phyloP scores from a whole-genome alignment of 2,113 vertebrate species.

The Equus przewalskii region DNA sequence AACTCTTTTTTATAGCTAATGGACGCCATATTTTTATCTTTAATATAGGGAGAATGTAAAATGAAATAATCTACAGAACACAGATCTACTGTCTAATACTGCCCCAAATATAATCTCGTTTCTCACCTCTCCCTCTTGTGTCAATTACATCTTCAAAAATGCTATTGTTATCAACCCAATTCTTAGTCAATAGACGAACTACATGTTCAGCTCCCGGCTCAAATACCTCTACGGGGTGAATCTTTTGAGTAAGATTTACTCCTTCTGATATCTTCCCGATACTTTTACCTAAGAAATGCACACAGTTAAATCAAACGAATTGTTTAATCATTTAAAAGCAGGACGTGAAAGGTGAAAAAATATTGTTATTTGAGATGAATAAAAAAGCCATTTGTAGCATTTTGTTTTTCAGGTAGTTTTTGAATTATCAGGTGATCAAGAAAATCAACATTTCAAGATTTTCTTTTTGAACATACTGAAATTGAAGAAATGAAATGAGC shows the following conservation, averaged over 20 bases:
- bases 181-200: slow-evolving; percentile 94
- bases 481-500: slow-evolving; percentile 27
- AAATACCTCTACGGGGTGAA: slow-evolving; percentile 92
- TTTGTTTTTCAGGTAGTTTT: background rate
- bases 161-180: slow-evolving; percentile 94
- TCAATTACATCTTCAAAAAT: slow-evolving; percentile 97
- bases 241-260: slow-evolving; percentile 92
- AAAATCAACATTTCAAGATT: background rate
- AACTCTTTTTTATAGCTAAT: background rate
- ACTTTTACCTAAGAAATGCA: slow-evolving; percentile 92
- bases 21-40: background rate
- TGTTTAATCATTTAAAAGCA: slow-evolving; percentile 40
- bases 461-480: background rate
- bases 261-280: slow-evolving; percentile 92
- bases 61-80: background rate
- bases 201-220: slow-evolving; percentile 93
- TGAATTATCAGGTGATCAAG: slow-evolving; percentile 28
- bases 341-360: slow-evolving; percentile 69
- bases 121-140: slow-evolving; percentile 95
- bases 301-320: slow-evolving; percentile 86
- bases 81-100: background rate
- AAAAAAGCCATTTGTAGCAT: background rate
- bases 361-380: slow-evolving; percentile 36
- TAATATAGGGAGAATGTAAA: background rate
- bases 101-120: slow-evolving; percentile 63